Base-by-base conservation (phyloP, 2,888 invertebrate species). In the Leucoma salicis region DNA sequence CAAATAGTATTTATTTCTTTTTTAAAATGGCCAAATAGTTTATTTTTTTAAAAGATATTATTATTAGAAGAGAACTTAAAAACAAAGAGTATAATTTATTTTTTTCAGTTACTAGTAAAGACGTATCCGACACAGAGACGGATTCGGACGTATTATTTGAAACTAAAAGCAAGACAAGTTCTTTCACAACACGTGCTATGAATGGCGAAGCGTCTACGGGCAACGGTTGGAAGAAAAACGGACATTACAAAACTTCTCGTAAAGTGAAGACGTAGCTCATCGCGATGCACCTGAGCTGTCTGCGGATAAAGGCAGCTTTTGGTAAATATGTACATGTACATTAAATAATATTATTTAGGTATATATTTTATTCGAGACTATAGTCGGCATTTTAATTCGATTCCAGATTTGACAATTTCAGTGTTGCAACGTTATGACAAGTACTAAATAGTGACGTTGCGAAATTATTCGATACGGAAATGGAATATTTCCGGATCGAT, bases 101-200 rank as follows among this genome's bases (percentile, higher is more conserved):
- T 28, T 12, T 73, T 86, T 24, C 80, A 94, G 94, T 93, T 77
- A 82, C 84, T 11, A 82, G 82, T 50, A 90, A 92, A 59, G 92
- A 93, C 76, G 87, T 93, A 41, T 93, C 95, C 0, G 96, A 96
- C 66, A 93, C 94, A 0, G 96, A 96, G 55, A 95, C 95, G 0
- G 96, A 96, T 62, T 96, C 96, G 0, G 96, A 96, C 78, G 94
- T 96, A 6, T 83, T 96, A 13, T 96, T 96, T 73, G 96, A 96
- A 74, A 92, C 94, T 7, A 92, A 93, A 42, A 91, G 90, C 49
- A 94, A 93, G 60, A 90, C 91, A 15, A 80, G 85, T 0, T 68
- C 86, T 11, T 84, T 88, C 53, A 70, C 72, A 1, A 55, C 68
- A 1, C 81, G 87, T 7, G 60, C 74, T 1, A 57, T 72, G 54